Conservation (phyloP, 2,888 invertebrate genomes). For the Neoitamus cyanurus region DNA sequence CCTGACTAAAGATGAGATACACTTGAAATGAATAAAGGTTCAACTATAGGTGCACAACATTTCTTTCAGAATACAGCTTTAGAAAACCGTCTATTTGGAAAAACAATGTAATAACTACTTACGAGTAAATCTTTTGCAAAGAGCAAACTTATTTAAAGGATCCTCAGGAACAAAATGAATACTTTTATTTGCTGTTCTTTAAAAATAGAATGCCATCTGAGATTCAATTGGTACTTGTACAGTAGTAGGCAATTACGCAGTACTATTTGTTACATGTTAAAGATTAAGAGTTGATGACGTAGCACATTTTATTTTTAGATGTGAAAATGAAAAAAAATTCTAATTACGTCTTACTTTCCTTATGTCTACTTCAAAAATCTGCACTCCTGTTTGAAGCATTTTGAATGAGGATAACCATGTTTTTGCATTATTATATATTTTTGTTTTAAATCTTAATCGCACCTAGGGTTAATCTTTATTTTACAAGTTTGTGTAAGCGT, state of each 20-base stretch:
- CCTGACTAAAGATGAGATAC: neutral
- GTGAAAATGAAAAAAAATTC: neutral
- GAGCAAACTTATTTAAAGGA: too few relatives aligned
- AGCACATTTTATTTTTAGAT: neutral
- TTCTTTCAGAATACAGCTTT: neutral
- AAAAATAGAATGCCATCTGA: neutral
- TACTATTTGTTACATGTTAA: neutral
- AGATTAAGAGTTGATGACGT: neutral
- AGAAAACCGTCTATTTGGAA: neutral
- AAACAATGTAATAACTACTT: too few relatives aligned
- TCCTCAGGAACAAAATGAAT: too few relatives aligned
- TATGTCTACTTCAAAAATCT: too few relatives aligned
- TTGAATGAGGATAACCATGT: too few relatives aligned
- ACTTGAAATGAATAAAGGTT: neutral
- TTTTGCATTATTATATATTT: too few relatives aligned
- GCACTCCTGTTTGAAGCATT: too few relatives aligned
- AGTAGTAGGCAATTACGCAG: neutral
- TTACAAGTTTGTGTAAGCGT: too few relatives aligned
- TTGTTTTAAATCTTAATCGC: too few relatives aligned
- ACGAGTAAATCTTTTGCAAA: too few relatives aligned
- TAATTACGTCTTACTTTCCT: neutral
- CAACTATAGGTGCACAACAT: neutral
- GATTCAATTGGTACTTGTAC: neutral
- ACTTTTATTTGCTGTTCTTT: neutral
- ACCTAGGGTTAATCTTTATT: too few relatives aligned